Evolutionary conservation across 2,888 invertebrate genomes (phyloP), one percentile per base, ranked within the genome.

Genomic region (Norana najaformis): DNA sequence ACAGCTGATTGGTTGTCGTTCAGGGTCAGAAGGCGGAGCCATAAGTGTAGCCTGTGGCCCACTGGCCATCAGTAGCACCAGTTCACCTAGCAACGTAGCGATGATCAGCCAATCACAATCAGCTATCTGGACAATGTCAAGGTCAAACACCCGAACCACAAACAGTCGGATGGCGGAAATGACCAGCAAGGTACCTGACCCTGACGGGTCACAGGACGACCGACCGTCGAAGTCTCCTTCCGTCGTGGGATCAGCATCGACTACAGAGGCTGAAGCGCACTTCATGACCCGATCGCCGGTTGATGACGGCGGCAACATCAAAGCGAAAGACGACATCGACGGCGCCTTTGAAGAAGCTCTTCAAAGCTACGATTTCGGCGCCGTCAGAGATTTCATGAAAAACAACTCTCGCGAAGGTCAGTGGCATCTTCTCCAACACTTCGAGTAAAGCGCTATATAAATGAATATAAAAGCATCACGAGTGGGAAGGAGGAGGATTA

Each of bases 321-420:
- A 69, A 69, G n/a, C 69, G 69, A 69, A 69, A 11, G 69, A 13
- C 69, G 69, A 69, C 69, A 47, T 3, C 8, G 47, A 23, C 47
- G 69, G 69, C 11, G 6, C 69, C 69, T 69, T 69, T 69, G 69
- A 69, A 69, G 69, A 69, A 8, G 69, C n/a, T 8, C 69, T 69
- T 69, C 69, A 69, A 69, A 69, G 69, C n/a, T 69, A 69, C 69
- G 69, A 69, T 69, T 69, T 69, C 69, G 69, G n/a, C 30, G 69
- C 69, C 30, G 69, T 69, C 69, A 30, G 69, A 69, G n/a, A 69
- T n/a, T 69, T 69, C 69, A 69, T 69, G 69, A 69, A 69, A n/a
- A 69, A 69, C 69, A 69, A n/a, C 69, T 69, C 69, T n/a, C 8
- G 8, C n/a, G 69, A 69, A n/a, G 69, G 69, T 69, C 30, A 8